Percentiles rank a stretch among this genome's conserved stretches.
phyloP scores from a whole-genome alignment of 2,888 invertebrate species.

The Leptopilina myrica region DNA sequence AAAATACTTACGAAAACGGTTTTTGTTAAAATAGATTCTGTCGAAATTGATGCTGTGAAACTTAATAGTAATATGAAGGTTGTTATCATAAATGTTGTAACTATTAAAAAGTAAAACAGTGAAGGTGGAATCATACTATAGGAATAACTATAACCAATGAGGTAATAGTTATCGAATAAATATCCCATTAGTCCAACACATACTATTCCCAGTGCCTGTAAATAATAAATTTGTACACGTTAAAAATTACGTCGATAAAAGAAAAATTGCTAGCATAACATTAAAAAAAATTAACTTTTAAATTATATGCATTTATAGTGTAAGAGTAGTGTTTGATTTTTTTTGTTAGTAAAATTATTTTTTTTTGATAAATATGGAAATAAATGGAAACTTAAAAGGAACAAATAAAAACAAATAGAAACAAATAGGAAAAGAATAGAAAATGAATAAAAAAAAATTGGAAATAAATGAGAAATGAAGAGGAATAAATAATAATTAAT shows the following conservation, averaged over 20 bases:
- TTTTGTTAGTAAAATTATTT: too few relatives aligned
- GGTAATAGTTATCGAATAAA: conserved; percentile 76
- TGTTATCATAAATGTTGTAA: conserved; percentile 87
- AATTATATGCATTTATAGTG: too few relatives aligned
- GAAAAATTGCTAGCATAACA: too few relatives aligned
- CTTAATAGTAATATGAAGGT: conserved; percentile 87
- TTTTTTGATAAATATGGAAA: too few relatives aligned
- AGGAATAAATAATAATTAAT: too few relatives aligned
- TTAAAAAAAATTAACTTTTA: too few relatives aligned
- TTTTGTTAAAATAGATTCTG: conserved; percentile 90
- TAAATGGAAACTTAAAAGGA: too few relatives aligned
- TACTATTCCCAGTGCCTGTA: conserved; percentile 86
- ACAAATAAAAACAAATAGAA: too few relatives aligned
- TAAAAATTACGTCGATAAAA: background rate
- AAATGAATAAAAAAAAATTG: too few relatives aligned
- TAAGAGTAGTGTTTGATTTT: too few relatives aligned
- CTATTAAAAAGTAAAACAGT: conserved; percentile 85
- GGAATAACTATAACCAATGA: conserved; percentile 75
- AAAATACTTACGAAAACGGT: conserved; percentile 84
- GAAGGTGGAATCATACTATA: conserved; percentile 60
- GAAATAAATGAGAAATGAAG: too few relatives aligned
- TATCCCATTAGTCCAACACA: conserved; percentile 85
- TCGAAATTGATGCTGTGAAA: conserved; percentile 87
- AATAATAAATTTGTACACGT: conserved; percentile 56
- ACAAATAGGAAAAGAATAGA: too few relatives aligned